Percentiles rank a stretch among this genome's conserved stretches.
Evolutionary conservation across 2,797 vertebrate species (phyloP).

Genomic region (Cottoperca gobio): DNA sequence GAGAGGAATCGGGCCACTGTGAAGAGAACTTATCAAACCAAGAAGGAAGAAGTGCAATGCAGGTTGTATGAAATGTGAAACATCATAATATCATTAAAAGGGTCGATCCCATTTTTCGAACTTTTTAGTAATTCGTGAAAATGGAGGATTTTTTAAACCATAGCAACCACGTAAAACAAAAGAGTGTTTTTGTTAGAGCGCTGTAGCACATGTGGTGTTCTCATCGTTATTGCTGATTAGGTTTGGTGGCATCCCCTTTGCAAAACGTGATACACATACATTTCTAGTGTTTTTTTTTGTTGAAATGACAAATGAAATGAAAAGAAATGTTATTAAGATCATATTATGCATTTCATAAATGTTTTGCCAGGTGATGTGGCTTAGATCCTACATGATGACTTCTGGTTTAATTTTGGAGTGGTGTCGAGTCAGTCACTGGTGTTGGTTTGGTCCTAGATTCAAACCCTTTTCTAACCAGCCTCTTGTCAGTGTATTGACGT

Average conservation of each 20-base stretch:
- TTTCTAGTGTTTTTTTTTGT: neutral
- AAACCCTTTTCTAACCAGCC: neutral
- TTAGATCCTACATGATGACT: neutral
- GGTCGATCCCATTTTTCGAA: neutral
- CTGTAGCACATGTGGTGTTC: neutral
- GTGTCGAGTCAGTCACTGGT: neutral
- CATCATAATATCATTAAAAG: neutral
- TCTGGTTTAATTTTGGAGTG: neutral
- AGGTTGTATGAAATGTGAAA: slow-evolving; percentile 22
- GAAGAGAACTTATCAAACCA: slow-evolving; percentile 55
- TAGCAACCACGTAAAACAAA: slow-evolving; percentile 1
- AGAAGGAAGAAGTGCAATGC: neutral
- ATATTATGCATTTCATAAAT: neutral
- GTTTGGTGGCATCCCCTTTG: neutral
- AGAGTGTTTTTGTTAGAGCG: neutral
- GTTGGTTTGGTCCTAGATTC: neutral
- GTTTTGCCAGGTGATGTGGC: neutral
- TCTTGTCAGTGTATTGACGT: neutral
- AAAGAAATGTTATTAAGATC: neutral
- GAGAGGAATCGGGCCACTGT: slow-evolving; percentile 37
- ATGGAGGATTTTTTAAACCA: slow-evolving; percentile 4
- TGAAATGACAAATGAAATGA: neutral
- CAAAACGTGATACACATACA: neutral
- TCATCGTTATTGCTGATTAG: neutral
- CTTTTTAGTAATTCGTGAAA: slow-evolving; percentile 19